Percentiles rank a stretch among this genome's conserved stretches.
phyloP scores from a whole-genome alignment of 2,888 invertebrate species.

The Apantesis nais region DNA sequence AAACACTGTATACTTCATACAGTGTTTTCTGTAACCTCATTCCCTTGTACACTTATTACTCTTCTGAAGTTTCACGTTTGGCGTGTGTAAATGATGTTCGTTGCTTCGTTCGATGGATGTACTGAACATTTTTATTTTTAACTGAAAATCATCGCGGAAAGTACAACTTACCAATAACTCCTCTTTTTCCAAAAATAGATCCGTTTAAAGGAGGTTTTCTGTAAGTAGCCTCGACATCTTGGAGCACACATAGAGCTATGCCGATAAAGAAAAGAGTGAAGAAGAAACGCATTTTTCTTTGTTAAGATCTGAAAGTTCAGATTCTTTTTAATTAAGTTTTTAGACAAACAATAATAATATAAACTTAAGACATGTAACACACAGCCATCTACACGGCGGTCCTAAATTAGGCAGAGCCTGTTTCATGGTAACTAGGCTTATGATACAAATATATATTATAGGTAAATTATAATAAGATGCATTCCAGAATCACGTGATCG shows the following conservation, averaged over 20 bases:
- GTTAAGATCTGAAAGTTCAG: constrained; percentile 1
- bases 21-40: too few species aligned
- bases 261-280: constrained; percentile 64
- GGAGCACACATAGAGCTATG: constrained; percentile 71
- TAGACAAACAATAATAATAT: too few species aligned
- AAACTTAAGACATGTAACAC: too few species aligned
- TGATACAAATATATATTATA: too few species aligned
- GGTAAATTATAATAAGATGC: too few species aligned
- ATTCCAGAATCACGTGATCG: too few species aligned
- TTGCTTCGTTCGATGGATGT: background rate
- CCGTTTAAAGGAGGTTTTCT: constrained; percentile 96
- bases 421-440: background rate
- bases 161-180: constrained; percentile 73
- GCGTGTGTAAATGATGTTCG: too few species aligned
- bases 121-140: background rate
- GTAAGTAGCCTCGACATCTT: constrained; percentile 88
- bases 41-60: too few species aligned
- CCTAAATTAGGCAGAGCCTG: background rate
- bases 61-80: too few species aligned
- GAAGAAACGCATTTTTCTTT: constrained; percentile 53
- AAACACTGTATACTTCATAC: too few species aligned
- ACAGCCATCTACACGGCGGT: too few species aligned
- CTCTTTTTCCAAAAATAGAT: constrained; percentile 95
- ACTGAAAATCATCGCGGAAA: background rate
- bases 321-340: too few species aligned